These are phyloP conservation scores for Agrochola lychnidis DNA, from an alignment of 2,888 invertebrate genomes.

Conservation along the genomic window DNA sequence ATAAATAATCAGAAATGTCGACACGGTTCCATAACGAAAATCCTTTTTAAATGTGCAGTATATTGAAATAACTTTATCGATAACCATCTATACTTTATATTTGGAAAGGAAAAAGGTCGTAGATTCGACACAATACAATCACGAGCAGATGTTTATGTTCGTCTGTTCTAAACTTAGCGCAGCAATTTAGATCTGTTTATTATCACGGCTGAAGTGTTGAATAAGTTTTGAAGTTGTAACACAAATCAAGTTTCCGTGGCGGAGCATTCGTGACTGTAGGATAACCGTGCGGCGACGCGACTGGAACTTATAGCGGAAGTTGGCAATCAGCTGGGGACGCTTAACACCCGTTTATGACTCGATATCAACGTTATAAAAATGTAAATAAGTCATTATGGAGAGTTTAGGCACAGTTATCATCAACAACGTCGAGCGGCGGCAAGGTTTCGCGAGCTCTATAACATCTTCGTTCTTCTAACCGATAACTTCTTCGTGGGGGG, in stretches of 20 bases:
- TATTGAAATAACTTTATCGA: slow-evolving; percentile 75
- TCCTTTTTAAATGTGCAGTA: slow-evolving; percentile 74
- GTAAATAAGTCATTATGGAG: slow-evolving; percentile 72
- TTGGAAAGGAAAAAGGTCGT: slow-evolving; percentile 64
- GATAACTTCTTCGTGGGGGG: slow-evolving; percentile 74
- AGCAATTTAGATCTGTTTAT: slow-evolving; percentile 67
- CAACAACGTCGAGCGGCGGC: slow-evolving; percentile 7
- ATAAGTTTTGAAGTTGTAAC: slow-evolving; percentile 66
- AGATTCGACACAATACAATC: slow-evolving; percentile 66
- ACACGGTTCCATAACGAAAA: slow-evolving; percentile 76
- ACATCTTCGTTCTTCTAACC: slow-evolving; percentile 48
- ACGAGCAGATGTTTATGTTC: slow-evolving; percentile 67
- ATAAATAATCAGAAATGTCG: slow-evolving; percentile 85
- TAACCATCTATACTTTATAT: slow-evolving; percentile 71
- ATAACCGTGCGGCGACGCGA: slow-evolving; percentile 42
- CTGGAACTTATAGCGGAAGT: slow-evolving; percentile 69
- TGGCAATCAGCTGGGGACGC: slow-evolving; percentile 67
- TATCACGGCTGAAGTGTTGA: slow-evolving; percentile 59
- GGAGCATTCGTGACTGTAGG: slow-evolving; percentile 64
- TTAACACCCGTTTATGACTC: slow-evolving; percentile 73
- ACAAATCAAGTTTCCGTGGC: slow-evolving; percentile 69
- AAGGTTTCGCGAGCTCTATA: slow-evolving; percentile 44
- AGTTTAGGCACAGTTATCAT: slow-evolving; percentile 61
- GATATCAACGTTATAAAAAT: slow-evolving; percentile 72
- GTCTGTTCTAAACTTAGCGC: slow-evolving; percentile 61